A percentile compares a stretch with the other conserved stretches of the same genome.
These are phyloP conservation scores for Colistium nudipinnis DNA, from an alignment of 2,113 vertebrate species.

Conservation along the genomic window DNA sequence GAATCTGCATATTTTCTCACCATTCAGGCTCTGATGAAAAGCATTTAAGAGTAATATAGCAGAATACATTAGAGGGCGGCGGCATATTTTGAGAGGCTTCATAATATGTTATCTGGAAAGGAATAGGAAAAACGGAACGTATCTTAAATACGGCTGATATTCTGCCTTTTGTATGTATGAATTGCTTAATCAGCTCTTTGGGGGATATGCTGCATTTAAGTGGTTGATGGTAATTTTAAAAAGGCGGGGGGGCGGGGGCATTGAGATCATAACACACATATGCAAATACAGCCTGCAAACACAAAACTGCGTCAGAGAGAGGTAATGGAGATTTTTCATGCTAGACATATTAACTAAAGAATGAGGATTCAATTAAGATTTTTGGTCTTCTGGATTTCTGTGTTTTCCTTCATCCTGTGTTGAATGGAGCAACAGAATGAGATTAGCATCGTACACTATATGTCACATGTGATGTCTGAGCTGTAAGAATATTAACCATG, in stretches of 20 bases:
- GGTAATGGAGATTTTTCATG: conserved; percentile 44
- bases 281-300: conserved; percentile 32
- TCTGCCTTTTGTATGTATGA: conserved; percentile 58
- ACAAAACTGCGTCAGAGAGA: conserved; percentile 36
- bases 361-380: conserved; percentile 64
- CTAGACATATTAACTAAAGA: conserved; percentile 56
- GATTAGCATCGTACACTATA: conserved; percentile 28
- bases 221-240: conserved; percentile 59
- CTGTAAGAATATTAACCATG: conserved; percentile 4
- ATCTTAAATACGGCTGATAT: conserved; percentile 65
- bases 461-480: conserved; percentile 12
- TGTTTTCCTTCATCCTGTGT: conserved; percentile 40
- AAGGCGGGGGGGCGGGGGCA: conserved; percentile 12
- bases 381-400: conserved; percentile 29
- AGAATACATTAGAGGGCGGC: conserved; percentile 79
- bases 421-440: conserved; percentile 15
- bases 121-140: conserved; percentile 44
- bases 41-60: conserved; percentile 80
- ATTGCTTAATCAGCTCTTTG: conserved; percentile 64
- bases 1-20: conserved; percentile 79
- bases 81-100: conserved; percentile 69
- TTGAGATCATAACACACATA: conserved; percentile 52
- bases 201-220: conserved; percentile 48
- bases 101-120: conserved; percentile 62
- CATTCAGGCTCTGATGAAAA: conserved; percentile 81